These are phyloP conservation scores for Laticauda laticaudata DNA, from an alignment of 2,113 vertebrate genomes.

Conservation along the genomic window DNA sequence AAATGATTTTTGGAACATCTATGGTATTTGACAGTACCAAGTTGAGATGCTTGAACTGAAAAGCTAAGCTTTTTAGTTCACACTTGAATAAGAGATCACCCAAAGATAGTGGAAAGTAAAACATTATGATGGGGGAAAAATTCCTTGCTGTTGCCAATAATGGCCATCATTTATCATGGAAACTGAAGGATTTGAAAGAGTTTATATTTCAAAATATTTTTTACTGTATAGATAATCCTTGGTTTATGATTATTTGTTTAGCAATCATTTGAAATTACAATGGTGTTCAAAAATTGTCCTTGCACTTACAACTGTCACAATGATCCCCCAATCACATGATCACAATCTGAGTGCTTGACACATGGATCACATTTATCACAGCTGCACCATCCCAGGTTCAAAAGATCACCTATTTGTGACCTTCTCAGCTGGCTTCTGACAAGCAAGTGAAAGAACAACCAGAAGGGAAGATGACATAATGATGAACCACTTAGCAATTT, in stretches of 20 bases:
- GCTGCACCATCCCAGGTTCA: background rate
- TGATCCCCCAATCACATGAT: background rate
- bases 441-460: background rate
- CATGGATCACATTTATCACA: background rate
- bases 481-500: background rate
- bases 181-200: background rate
- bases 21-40: background rate
- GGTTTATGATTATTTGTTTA: background rate
- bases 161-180: background rate
- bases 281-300: background rate
- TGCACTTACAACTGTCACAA: background rate
- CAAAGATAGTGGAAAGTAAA: background rate
- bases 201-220: background rate
- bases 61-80: background rate
- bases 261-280: background rate
- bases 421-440: background rate
- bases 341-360: background rate
- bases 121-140: background rate
- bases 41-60: background rate
- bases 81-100: background rate
- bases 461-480: background rate
- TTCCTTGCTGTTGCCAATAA: background rate
- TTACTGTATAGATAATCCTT: background rate
- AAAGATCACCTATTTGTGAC: background rate
- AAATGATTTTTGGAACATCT: background rate